These are phyloP conservation scores for Diaperis boleti DNA, from an alignment of 2,888 invertebrate genomes.

Conservation along the genomic window DNA sequence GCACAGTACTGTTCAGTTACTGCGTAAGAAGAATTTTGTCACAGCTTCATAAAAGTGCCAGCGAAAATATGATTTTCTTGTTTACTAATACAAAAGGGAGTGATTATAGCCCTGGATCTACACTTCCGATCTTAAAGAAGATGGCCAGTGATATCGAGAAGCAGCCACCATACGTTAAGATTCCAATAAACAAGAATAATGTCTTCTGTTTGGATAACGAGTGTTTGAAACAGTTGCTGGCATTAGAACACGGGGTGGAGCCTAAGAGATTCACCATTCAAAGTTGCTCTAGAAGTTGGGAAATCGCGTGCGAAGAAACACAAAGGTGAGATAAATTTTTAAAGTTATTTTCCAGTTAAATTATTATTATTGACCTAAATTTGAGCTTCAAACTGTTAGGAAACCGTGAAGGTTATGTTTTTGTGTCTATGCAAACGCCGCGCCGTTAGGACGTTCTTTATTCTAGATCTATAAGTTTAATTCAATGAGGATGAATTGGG, in stretches of 20 bases:
- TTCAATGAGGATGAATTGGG: too few species aligned
- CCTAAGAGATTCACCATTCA: neutral
- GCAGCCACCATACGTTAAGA: slow-evolving; percentile 52
- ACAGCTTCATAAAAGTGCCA: slow-evolving; percentile 59
- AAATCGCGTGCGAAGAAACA: slow-evolving; percentile 5
- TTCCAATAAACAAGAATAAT: slow-evolving; percentile 53
- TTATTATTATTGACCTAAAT: too few species aligned
- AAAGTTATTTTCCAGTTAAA: too few species aligned
- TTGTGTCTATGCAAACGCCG: too few species aligned
- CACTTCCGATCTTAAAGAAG: slow-evolving; percentile 51
- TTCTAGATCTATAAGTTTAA: too few species aligned
- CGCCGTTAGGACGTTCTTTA: too few species aligned
- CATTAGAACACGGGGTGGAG: neutral
- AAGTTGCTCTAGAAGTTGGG: neutral
- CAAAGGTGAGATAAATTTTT: neutral
- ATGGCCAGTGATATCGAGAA: slow-evolving; percentile 51
- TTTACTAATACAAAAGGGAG: slow-evolving; percentile 58
- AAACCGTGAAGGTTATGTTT: too few species aligned
- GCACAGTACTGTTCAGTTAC: slow-evolving; percentile 58
- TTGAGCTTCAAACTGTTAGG: too few species aligned
- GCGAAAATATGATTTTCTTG: slow-evolving; percentile 60
- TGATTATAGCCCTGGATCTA: slow-evolving; percentile 58
- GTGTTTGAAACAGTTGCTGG: slow-evolving; percentile 58
- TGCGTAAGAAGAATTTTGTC: slow-evolving; percentile 60
- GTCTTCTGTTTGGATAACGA: slow-evolving; percentile 63